Base-by-base conservation (phyloP, 2,113 vertebrate genomes). In the Apistogramma diplotaenia region DNA sequence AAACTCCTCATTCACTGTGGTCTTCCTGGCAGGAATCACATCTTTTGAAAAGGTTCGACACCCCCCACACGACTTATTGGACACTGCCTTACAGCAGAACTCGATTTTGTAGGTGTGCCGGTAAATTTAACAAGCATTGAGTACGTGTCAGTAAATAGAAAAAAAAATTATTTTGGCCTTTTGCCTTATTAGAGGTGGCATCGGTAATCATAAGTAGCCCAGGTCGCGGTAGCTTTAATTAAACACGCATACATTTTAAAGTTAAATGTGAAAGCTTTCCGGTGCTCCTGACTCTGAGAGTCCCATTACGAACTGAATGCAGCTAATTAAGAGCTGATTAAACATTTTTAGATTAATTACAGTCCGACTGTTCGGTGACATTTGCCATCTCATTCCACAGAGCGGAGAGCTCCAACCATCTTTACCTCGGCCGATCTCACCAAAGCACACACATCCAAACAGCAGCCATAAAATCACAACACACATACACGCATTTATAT, bases 281-380 rank as follows among this genome's bases (percentile, higher is more conserved):
- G n/a, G 43, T 70, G 65, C 57, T 51, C 43, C 33, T 67, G 70
- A 57, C 57, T 81, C 78, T 43, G 19, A 57, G 53, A 54, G 40
- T 43, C 59, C 51, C 23, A 79, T 70, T 51, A 59, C 70, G n/a
- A 77, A 18, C 51, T 6, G 12, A 73, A 71, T 27, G 43, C n/a
- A 65, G 57, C 56, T 59, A 78, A 72, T 81, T 86, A 82, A 76
- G 55, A 11, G 78, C 33, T 2, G 5, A 74, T 81, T 54, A 33
- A 72, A 77, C 25, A 51, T 51, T 70, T 70, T 70, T 70, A 70
- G 65, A 70, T 70, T 70, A 70, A 70, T 70, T 70, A 70, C 65
- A 51, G 25, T n/a, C 25, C 25, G 18, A 31, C 8, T 70, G 43
- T 31, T 70, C 43, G 49, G 16, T 70, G 58, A 35, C 25, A 2